Evolutionary conservation across 2,113 vertebrate genomes (phyloP).

Genomic region (Perca fluviatilis): DNA sequence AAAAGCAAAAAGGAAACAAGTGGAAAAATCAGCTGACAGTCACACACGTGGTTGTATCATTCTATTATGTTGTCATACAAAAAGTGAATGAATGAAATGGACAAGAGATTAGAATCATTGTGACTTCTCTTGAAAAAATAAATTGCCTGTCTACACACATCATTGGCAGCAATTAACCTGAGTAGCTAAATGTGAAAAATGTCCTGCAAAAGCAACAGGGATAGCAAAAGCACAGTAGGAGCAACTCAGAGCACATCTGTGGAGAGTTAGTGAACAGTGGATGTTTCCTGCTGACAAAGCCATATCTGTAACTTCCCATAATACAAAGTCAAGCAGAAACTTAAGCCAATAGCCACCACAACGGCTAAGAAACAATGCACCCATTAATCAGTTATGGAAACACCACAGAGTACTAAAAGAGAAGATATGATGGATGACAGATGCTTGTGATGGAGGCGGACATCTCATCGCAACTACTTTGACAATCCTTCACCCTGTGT

Average conservation of each 20-base stretch:
- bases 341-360: constrained; percentile 49
- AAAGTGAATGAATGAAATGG: constrained; percentile 11
- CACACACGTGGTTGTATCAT: constrained; percentile 34
- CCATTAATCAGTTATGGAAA: constrained; percentile 66
- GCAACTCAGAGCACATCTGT: constrained; percentile 72
- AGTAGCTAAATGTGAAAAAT: constrained; percentile 58
- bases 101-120: constrained; percentile 18
- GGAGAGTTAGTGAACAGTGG: constrained; percentile 66
- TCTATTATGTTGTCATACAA: constrained; percentile 17
- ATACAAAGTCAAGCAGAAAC: constrained; percentile 58
- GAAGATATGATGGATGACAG: constrained; percentile 31
- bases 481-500: constrained; percentile 16
- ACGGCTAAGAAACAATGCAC: constrained; percentile 48
- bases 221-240: constrained; percentile 52
- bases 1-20: constrained; percentile 42
- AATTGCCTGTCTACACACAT: constrained; percentile 10
- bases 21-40: constrained; percentile 41
- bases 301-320: constrained; percentile 60
- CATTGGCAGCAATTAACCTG: constrained; percentile 44
- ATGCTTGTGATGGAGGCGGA: constrained; percentile 47
- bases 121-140: constrained; percentile 12
- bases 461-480: constrained; percentile 48
- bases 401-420: constrained; percentile 31
- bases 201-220: constrained; percentile 35
- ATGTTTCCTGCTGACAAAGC: constrained; percentile 74